Conservation (phyloP, 2,888 invertebrate species). For the Stratiomys singularior region DNA sequence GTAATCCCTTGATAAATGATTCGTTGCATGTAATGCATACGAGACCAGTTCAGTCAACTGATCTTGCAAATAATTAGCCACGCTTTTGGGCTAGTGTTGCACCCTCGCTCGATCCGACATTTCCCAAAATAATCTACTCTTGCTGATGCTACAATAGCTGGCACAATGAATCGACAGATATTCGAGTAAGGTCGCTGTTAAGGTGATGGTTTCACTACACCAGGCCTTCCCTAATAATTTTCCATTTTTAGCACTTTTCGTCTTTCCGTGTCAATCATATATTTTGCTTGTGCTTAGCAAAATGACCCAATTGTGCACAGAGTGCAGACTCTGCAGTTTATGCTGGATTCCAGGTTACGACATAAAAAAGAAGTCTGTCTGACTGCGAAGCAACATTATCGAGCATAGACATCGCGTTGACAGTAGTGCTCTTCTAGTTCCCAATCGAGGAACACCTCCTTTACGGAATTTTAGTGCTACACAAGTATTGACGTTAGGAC, state of each 20-base stretch:
- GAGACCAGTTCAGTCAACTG: no score
- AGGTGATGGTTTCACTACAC: background rate
- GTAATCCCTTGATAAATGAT: no score
- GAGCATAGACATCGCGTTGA: background rate
- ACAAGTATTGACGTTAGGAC: background rate
- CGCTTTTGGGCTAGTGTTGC: no score
- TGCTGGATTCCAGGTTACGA: slow-evolving; percentile 8
- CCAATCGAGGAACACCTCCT: background rate
- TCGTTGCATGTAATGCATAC: no score
- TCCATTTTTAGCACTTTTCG: slow-evolving; percentile 7
- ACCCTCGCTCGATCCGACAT: no score
- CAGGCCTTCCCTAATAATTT: background rate
- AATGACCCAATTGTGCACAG: slow-evolving; percentile 22
- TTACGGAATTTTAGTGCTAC: background rate
- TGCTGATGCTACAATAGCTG: no score
- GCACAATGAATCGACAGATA: background rate
- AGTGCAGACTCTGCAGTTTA: background rate
- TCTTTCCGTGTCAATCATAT: slow-evolving; percentile 7
- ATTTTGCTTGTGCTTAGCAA: slow-evolving; percentile 3
- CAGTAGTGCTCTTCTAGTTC: slow-evolving; percentile 1
- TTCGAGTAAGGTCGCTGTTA: background rate
- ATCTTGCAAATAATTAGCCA: no score
- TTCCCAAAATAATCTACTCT: no score
- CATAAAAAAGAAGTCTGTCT: background rate
- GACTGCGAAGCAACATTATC: slow-evolving; percentile 27